Percentiles rank a stretch among this genome's conserved stretches.
phyloP scores from a whole-genome alignment of 53 echinoderm and acorn worm genomes.

The Paelopatides confundens region DNA sequence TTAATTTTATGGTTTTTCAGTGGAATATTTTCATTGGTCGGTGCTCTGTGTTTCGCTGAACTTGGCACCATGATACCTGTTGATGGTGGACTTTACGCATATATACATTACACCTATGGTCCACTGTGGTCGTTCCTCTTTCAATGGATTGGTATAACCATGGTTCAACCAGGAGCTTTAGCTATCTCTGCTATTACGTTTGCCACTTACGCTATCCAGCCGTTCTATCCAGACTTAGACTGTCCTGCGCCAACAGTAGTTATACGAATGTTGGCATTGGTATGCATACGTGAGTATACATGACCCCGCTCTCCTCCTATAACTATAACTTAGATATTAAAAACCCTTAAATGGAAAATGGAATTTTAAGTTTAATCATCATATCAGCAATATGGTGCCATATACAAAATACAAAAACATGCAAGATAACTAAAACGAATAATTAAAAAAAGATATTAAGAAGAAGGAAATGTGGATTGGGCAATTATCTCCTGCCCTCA shows the following conservation, averaged over 20 bases:
- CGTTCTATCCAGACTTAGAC: slow-evolving; percentile 69
- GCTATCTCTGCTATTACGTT: slow-evolving; percentile 77
- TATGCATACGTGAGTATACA: slow-evolving; percentile 65
- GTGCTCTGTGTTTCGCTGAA: slow-evolving; percentile 88
- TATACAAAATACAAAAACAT: no score
- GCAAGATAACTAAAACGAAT: no score
- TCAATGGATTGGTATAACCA: slow-evolving; percentile 72
- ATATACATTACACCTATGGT: slow-evolving; percentile 78
- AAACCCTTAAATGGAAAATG: no score
- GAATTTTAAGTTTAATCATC: no score
- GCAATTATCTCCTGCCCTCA: no score
- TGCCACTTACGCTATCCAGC: slow-evolving; percentile 83
- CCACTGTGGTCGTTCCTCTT: slow-evolving; percentile 77
- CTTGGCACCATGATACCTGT: slow-evolving; percentile 79
- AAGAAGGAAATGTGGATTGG: no score
- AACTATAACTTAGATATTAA: no score
- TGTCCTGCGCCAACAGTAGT: background rate
- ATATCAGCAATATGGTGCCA: no score
- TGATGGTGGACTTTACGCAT: slow-evolving; percentile 81
- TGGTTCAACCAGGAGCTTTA: slow-evolving; percentile 77
- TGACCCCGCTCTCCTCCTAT: no score
- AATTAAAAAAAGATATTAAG: no score
- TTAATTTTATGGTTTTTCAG: slow-evolving; percentile 77
- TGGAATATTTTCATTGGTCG: slow-evolving; percentile 81
- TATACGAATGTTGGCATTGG: slow-evolving; percentile 62